A percentile compares a stretch with the other conserved stretches of the same genome.
Conservation (phyloP, 2,113 vertebrate genomes). For the Caracal caracal region DNA sequence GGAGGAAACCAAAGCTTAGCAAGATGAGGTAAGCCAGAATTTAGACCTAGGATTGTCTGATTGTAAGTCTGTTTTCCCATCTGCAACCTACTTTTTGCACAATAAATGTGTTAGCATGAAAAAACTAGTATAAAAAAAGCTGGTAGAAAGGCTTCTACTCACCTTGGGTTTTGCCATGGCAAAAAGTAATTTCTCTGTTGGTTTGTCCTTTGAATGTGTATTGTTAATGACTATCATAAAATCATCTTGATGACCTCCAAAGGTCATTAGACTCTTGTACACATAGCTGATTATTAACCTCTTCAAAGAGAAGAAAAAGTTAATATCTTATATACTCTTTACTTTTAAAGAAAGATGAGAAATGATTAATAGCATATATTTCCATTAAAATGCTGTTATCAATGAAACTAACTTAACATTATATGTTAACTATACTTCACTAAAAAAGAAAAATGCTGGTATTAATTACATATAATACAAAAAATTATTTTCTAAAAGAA, state of each 20-base stretch:
- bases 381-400: not conserved
- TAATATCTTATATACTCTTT: conserved; percentile 46
- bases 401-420: not conserved
- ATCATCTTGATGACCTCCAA: conserved; percentile 95
- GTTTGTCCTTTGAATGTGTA: conserved; percentile 89
- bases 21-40: not conserved
- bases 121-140: conserved; percentile 21
- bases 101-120: not conserved
- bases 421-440: not conserved
- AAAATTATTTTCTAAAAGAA: conserved; percentile 41
- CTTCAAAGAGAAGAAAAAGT: conserved; percentile 84
- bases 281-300: conserved; percentile 89
- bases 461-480: not conserved
- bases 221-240: conserved; percentile 95
- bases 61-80: not conserved
- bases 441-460: not conserved
- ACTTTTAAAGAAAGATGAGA: conserved; percentile 51
- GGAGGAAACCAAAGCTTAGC: conserved; percentile 35
- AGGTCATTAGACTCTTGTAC: conserved; percentile 94
- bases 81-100: not conserved
- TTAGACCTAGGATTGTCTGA: not conserved
- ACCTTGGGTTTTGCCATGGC: conserved; percentile 95
- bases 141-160: conserved; percentile 68
- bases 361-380: conserved; percentile 35
- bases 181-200: conserved; percentile 94